phyloP scores from a whole-genome alignment of 2,888 invertebrate genomes.

The Serripes groenlandicus region DNA sequence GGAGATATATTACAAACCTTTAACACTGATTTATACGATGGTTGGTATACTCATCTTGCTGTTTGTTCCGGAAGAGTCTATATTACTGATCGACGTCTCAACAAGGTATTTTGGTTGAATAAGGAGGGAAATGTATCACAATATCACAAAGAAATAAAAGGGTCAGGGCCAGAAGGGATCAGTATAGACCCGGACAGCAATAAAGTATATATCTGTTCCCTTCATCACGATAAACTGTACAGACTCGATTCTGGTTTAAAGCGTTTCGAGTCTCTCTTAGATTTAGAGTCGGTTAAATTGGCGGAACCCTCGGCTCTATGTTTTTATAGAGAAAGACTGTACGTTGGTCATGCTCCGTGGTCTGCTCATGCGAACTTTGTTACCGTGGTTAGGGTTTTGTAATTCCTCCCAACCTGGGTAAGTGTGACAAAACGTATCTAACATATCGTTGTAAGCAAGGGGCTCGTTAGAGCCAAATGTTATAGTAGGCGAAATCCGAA shows the following conservation, averaged over 20 bases:
- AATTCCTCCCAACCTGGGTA: too few relatives aligned
- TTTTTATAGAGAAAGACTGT: not conserved
- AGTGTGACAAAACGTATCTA: too few relatives aligned
- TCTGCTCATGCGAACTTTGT: not conserved
- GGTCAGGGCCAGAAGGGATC: not conserved
- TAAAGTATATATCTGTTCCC: not conserved
- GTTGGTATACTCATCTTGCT: not conserved
- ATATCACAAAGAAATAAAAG: not conserved
- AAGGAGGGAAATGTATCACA: not conserved
- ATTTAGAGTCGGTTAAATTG: not conserved
- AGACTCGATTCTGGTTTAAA: not conserved
- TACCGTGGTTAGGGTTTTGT: not conserved
- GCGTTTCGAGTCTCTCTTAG: not conserved
- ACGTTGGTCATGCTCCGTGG: not conserved
- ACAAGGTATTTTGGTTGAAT: conserved; percentile 1
- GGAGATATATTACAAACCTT: not conserved
- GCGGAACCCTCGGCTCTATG: not conserved
- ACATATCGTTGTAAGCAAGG: too few relatives aligned
- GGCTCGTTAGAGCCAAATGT: too few relatives aligned
- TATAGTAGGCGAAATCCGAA: too few relatives aligned
- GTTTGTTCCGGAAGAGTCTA: not conserved
- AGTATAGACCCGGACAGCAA: not conserved
- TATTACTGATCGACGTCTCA: not conserved
- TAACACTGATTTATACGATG: not conserved
- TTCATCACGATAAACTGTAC: not conserved